phyloP scores from a whole-genome alignment of 2,797 vertebrate genomes.

The Chaenodraco wilsoni region DNA sequence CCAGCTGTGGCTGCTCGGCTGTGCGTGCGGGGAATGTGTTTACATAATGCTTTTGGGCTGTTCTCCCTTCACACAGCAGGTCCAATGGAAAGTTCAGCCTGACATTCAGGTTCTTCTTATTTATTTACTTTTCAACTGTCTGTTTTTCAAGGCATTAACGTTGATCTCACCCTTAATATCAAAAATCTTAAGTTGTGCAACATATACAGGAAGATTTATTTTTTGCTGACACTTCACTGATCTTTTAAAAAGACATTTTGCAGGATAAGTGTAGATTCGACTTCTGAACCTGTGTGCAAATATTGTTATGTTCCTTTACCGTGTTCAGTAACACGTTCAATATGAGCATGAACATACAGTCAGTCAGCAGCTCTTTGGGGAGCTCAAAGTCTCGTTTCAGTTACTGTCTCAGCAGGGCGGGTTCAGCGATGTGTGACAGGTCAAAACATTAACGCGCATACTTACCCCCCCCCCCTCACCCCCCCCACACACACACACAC shows the following conservation, averaged over 20 bases:
- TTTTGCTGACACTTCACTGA: too few species aligned
- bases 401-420: slow-evolving; percentile 15
- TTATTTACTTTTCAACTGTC: slow-evolving; percentile 9
- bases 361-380: not conserved
- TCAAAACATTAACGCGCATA: slow-evolving; percentile 16
- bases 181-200: too few species aligned
- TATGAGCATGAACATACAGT: not conserved
- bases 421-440: not conserved
- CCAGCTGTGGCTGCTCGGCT: slow-evolving; percentile 76
- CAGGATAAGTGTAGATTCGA: too few species aligned
- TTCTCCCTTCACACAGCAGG: slow-evolving; percentile 49
- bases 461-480: not conserved
- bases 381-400: slow-evolving; percentile 32
- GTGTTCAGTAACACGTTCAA: not conserved
- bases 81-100: slow-evolving; percentile 46
- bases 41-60: slow-evolving; percentile 69
- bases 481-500: not conserved
- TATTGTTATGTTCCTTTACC: not conserved
- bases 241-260: too few species aligned
- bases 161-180: not conserved
- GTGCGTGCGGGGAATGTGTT: slow-evolving; percentile 75
- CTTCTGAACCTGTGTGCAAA: too few species aligned
- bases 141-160: slow-evolving; percentile 4
- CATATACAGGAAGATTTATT: too few species aligned
- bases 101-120: slow-evolving; percentile 15